These are phyloP conservation scores for Dorcus hopei DNA, from an alignment of 2,888 invertebrate genomes.

Conservation along the genomic window DNA sequence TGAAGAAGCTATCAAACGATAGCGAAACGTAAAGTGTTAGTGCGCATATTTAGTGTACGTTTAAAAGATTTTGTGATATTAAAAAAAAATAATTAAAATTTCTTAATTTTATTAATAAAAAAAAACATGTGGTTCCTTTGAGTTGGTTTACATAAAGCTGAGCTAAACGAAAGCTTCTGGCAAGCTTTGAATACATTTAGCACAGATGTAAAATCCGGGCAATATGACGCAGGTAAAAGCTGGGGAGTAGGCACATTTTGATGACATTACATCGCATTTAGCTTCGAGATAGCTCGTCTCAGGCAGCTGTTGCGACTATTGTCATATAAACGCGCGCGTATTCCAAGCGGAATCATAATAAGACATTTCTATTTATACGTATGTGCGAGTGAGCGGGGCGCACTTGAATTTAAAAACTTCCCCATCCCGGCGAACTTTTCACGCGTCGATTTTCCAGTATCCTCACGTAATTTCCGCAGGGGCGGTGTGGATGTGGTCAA, in stretches of 20 bases:
- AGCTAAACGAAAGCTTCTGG: too few relatives aligned
- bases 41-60: too few relatives aligned
- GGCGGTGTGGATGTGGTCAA: neutral
- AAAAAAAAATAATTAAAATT: too few relatives aligned
- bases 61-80: too few relatives aligned
- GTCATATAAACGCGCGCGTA: constrained; percentile 11
- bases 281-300: constrained; percentile 9
- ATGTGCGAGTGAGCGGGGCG: neutral
- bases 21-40: too few relatives aligned
- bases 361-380: constrained; percentile 1
- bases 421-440: neutral
- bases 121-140: too few relatives aligned
- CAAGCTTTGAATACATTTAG: neutral
- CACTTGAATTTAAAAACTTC: constrained; percentile 1
- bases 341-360: constrained; percentile 6
- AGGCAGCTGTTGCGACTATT: constrained; percentile 9
- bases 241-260: constrained; percentile 4
- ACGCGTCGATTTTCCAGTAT: neutral
- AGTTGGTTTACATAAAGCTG: too few relatives aligned
- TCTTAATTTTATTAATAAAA: too few relatives aligned
- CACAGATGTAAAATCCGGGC: neutral
- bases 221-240: too few relatives aligned
- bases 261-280: constrained; percentile 11
- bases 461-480: neutral
- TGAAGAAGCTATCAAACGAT: too few relatives aligned